phyloP scores from a whole-genome alignment of 2,113 vertebrate genomes.

The Vireo altiloquus region DNA sequence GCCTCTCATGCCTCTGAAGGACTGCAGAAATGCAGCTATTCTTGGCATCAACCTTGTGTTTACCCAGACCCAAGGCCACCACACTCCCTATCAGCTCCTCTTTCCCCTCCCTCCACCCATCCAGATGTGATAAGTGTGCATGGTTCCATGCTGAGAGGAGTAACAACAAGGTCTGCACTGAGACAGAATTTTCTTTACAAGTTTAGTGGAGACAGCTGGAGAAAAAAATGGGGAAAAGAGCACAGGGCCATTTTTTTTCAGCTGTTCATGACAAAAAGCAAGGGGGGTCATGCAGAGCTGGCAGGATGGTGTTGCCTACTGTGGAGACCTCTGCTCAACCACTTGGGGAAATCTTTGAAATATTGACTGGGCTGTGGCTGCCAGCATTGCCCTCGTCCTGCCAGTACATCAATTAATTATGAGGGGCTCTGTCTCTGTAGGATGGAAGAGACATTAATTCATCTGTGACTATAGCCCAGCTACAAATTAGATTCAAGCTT shows the following conservation, averaged over 20 bases:
- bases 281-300: background rate
- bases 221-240: accelerated
- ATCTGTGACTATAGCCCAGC: background rate
- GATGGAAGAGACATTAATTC: background rate
- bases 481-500: background rate
- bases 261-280: background rate
- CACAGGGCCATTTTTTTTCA: background rate
- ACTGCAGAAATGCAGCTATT: background rate
- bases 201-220: background rate
- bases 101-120: background rate
- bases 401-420: accelerated
- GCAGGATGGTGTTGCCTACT: background rate
- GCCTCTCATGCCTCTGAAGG: background rate
- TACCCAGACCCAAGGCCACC: background rate
- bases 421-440: background rate
- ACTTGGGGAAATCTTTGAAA: accelerated
- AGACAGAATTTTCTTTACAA: background rate
- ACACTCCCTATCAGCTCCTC: background rate
- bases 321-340: background rate
- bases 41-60: background rate
- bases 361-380: background rate
- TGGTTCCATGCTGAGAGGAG: background rate
- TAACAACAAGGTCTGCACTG: background rate
- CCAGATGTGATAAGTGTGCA: background rate
- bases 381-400: accelerated